Conservation (phyloP, 2,888 invertebrate genomes). For the Laothoe populi region DNA sequence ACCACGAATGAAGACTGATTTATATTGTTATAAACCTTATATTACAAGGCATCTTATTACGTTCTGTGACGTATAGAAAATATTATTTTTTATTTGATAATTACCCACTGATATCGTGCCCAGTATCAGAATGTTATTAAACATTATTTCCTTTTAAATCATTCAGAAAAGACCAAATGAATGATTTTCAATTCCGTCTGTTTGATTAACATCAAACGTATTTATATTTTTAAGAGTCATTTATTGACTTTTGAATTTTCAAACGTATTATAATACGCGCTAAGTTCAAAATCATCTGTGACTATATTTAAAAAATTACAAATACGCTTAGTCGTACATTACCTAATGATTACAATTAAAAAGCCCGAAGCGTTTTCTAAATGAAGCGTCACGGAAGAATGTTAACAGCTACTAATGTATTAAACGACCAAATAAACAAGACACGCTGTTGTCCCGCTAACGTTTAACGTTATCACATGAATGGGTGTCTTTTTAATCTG, state of each 20-base stretch:
- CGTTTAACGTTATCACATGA: background rate
- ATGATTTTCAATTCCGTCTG: slow-evolving; percentile 9
- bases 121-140: background rate
- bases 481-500: slow-evolving; percentile 42
- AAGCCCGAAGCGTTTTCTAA: slow-evolving; percentile 56
- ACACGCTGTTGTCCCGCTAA: slow-evolving; percentile 30
- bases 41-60: background rate
- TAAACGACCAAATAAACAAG: slow-evolving; percentile 44
- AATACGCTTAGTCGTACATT: slow-evolving; percentile 35
- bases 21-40: too few species aligned
- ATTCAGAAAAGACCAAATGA: background rate
- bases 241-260: background rate
- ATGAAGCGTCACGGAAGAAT: slow-evolving; percentile 61
- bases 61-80: background rate
- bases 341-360: slow-evolving; percentile 52
- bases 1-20: too few species aligned
- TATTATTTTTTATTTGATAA: background rate
- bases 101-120: background rate
- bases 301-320: slow-evolving; percentile 25
- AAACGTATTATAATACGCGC: background rate
- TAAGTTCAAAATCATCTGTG: slow-evolving; percentile 17
- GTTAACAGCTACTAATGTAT: slow-evolving; percentile 58
- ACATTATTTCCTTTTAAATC: background rate
- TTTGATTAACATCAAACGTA: slow-evolving; percentile 4
- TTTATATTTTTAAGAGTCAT: background rate